Percentiles rank a stretch among this genome's conserved stretches.
These are phyloP conservation scores for Autographa pulchrina DNA, from an alignment of 2,888 invertebrate genomes.

Conservation along the genomic window DNA sequence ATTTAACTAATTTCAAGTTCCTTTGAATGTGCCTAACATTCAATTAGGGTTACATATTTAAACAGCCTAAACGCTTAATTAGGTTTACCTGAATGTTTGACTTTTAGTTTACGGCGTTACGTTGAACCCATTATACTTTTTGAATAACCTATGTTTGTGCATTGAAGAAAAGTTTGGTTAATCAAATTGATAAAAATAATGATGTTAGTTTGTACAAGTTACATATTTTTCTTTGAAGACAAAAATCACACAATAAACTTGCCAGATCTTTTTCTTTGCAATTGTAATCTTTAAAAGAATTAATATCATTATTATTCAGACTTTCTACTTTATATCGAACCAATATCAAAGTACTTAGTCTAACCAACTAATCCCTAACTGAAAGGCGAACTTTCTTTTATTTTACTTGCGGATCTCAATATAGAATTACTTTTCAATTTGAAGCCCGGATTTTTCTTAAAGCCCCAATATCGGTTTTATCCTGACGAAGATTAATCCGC, in stretches of 20 bases:
- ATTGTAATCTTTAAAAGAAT: too few relatives aligned
- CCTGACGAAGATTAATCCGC: slow-evolving; percentile 39
- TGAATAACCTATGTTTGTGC: neutral
- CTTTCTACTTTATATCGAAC: neutral
- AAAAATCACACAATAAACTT: too few relatives aligned
- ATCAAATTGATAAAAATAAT: neutral
- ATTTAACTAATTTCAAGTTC: slow-evolving; percentile 24
- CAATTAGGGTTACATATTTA: slow-evolving; percentile 12
- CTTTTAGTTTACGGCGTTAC: neutral
- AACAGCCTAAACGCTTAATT: slow-evolving; percentile 10
- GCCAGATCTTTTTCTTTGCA: too few relatives aligned
- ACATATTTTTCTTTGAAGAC: too few relatives aligned
- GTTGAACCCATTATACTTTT: neutral
- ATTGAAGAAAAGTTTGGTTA: neutral
- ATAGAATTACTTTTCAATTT: slow-evolving; percentile 42
- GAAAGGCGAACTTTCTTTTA: neutral
- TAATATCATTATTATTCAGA: too few relatives aligned
- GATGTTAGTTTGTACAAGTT: too few relatives aligned
- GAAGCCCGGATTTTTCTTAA: slow-evolving; percentile 28
- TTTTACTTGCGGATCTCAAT: slow-evolving; percentile 7
- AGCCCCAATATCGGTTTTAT: slow-evolving; percentile 38
- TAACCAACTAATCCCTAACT: neutral
- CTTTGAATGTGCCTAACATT: neutral
- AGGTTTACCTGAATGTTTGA: neutral
- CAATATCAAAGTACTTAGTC: neutral